Evolutionary conservation across 2,888 invertebrate species (phyloP), one percentile per base, ranked within the genome.

Genomic region (Diarsia mendica): DNA sequence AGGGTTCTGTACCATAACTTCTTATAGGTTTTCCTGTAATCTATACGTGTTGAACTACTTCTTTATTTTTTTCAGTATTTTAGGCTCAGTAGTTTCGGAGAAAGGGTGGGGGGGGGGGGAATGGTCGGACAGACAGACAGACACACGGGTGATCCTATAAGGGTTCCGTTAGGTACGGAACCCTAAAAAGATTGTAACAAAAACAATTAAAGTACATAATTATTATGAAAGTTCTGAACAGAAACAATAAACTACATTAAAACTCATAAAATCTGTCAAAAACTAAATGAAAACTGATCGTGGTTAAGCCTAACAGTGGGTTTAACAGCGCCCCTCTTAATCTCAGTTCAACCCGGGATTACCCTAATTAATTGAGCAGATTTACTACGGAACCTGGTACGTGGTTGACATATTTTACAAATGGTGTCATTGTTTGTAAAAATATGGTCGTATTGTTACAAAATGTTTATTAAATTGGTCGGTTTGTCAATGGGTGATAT

Each of bases 341-440:
- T 77, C 77, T 71, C 66, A 64, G 74, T 75, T 76, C 68, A 82
- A 84, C 66, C 80, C 66, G 20, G 73, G 83, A 66, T 87, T 86
- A 82, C 85, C 83, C 77, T 82, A 88, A 88, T 88, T 86, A 87
- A 86, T 85, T 85, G 83, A 71, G 67, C 49, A 72, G 84, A 86
- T 80, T 82, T 80, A 80, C 46, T 83, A 65, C 66, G 18, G 67
- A 64, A 55, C 72, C 75, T 66, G 67, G 13, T 44, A 69, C 69
- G 69, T 70, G 69, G 39, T 44, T 1, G 48, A 68, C 61, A 79
- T 72, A 60, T 60, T 82, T 76, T 84, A 55, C 48, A 55, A 79
- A 55, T 44, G 69, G 63, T 28, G 33, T 61, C 33, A 39, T 53
- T 71, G 60, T 67, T 82, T 65, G 39, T 3, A 64, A 70, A 69